These are phyloP conservation scores for Brotula barbata DNA, from an alignment of 2,797 vertebrate species.

Conservation along the genomic window DNA sequence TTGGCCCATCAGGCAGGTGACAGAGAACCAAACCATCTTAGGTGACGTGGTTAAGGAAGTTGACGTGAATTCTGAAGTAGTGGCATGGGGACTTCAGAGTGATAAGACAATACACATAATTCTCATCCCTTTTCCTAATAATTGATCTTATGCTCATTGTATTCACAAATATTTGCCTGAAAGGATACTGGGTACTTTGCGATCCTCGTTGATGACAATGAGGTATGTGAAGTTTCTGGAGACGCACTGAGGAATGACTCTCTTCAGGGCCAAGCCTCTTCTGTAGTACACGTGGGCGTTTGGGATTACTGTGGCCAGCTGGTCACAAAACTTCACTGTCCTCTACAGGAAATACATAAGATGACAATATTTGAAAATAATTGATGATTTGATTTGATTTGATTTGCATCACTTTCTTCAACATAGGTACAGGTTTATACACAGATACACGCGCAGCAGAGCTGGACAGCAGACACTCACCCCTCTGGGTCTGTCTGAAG, in stretches of 20 bases:
- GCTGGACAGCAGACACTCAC: constrained; percentile 70
- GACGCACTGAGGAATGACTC: constrained; percentile 91
- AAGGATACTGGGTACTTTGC: constrained; percentile 95
- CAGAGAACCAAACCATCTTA: constrained; percentile 94
- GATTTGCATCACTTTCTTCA: no score
- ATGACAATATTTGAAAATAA: no score
- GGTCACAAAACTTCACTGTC: constrained; percentile 91
- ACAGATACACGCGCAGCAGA: no score
- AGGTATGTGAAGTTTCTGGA: constrained; percentile 92
- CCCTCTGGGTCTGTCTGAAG: constrained; percentile 95
- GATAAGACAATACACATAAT: background rate
- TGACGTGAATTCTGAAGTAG: no score
- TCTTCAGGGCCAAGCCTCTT: constrained; percentile 95
- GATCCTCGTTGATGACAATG: constrained; percentile 94
- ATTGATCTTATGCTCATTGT: no score
- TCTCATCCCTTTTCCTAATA: background rate
- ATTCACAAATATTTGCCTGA: no score
- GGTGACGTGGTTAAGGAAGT: constrained; percentile 57
- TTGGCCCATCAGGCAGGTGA: constrained; percentile 95
- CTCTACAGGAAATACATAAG: constrained; percentile 75
- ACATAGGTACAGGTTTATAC: no score
- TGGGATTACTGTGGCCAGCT: constrained; percentile 89
- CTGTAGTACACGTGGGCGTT: constrained; percentile 95
- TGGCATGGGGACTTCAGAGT: no score
- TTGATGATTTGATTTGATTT: no score